These are phyloP conservation scores for Colinus virginianus DNA, from an alignment of 2,113 vertebrate species.

Conservation along the genomic window DNA sequence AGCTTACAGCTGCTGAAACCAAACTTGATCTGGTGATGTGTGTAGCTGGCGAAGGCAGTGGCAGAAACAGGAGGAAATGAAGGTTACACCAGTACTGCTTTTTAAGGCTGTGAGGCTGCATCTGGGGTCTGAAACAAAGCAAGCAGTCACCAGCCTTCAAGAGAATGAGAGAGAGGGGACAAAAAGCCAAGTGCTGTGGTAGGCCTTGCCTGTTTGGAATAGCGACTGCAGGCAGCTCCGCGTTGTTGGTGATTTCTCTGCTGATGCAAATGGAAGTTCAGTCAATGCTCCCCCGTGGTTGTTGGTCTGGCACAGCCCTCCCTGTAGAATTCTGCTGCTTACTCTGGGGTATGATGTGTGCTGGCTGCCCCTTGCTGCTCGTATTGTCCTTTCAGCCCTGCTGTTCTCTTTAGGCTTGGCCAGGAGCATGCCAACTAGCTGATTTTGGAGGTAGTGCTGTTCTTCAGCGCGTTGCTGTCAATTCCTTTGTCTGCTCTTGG, in stretches of 20 bases:
- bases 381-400: slow-evolving; percentile 17
- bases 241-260: not conserved
- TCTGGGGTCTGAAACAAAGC: not conserved
- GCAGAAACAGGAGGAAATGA: slow-evolving; percentile 49
- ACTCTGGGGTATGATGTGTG: not conserved
- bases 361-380: not conserved
- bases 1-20: slow-evolving; percentile 70
- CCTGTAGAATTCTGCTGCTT: not conserved
- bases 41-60: slow-evolving; percentile 3
- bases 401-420: not conserved
- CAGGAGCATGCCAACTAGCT: not conserved
- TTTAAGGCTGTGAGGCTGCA: not conserved
- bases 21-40: slow-evolving; percentile 43
- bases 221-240: not conserved
- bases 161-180: not conserved
- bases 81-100: slow-evolving; percentile 52
- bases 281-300: not conserved
- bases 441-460: slow-evolving; percentile 16
- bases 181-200: not conserved
- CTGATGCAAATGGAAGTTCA: not conserved
- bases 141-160: not conserved
- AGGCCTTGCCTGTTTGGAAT: not conserved
- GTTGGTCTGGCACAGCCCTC: not conserved
- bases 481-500: not conserved
- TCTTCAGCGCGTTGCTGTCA: not conserved